Conservation (phyloP, 53 echinoderm and acorn worm genomes). For the Arbacia lixula region DNA sequence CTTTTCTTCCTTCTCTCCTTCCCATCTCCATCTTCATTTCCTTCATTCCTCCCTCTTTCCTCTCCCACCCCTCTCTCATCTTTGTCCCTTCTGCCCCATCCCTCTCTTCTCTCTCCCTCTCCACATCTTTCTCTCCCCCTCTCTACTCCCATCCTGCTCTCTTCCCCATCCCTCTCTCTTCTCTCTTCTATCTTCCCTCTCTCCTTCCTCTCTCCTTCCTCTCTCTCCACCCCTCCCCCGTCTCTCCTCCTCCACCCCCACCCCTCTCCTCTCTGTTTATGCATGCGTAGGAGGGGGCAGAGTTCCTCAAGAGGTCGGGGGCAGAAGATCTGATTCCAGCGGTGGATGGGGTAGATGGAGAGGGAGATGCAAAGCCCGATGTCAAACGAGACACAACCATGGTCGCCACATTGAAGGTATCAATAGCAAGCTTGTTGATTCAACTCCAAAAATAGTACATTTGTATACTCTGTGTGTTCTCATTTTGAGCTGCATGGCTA, state of each 20-base stretch:
- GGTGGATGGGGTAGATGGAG: slow-evolving; percentile 60
- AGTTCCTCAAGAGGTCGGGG: slow-evolving; percentile 85
- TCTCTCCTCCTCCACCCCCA: no score
- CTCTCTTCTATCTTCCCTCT: no score
- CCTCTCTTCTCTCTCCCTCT: neutral
- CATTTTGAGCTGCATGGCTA: no score
- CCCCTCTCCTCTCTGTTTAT: neutral
- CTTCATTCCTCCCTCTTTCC: neutral
- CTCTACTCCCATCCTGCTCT: no score
- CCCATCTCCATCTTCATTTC: neutral
- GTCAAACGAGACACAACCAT: slow-evolving; percentile 87
- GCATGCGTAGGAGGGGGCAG: slow-evolving; percentile 80
- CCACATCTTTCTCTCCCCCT: neutral
- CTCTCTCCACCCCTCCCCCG: neutral
- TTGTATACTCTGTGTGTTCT: no score
- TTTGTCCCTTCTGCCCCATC: neutral
- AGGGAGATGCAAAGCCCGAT: slow-evolving; percentile 71
- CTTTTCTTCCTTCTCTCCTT: neutral
- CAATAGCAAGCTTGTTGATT: no score
- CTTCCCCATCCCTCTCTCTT: neutral
- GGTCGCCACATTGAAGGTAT: slow-evolving; percentile 89
- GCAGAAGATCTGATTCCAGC: slow-evolving; percentile 76
- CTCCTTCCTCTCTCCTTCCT: neutral
- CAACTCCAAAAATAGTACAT: no score
- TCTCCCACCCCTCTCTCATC: neutral